Evolutionary conservation across 2,113 vertebrate species (phyloP), one percentile per base, ranked within the genome.

Genomic region (Ptilorrhoa leucosticta): DNA sequence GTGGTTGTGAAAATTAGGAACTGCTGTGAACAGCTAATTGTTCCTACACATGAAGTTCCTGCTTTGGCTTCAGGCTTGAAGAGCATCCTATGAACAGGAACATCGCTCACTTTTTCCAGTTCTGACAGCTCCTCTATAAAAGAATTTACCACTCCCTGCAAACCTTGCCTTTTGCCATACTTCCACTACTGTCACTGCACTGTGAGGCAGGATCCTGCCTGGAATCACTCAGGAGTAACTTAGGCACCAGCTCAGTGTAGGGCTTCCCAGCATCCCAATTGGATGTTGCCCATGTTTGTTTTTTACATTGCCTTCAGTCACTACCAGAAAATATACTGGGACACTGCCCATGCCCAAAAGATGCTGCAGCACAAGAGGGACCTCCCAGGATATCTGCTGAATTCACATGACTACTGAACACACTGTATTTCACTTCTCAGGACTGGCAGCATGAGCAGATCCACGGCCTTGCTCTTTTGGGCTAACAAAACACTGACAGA

Each of bases 241-340:
- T 12, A 53, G 27, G 39, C 39, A 35, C 19, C 2, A 1, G 9
- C 28, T 84, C 39, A 31, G 24, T 8, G 12, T 27, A 63, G 33
- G 20, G 31, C 21, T 28, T 11, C 8, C 42, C 37, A 61, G 8
- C 31, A 68, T 24, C n/a, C 53, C 42, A 57, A 71, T 18, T 33
- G n/a, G 44, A 17, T 58, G 56, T 22, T 2, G 0, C 16, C 40
- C 26, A 4, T 18, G 10, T 17, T 22, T 8, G 3, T 33, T 64
- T 60, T 73, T 86, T 7, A 33, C 48, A 54, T 37, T 56, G 30
- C 11, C 8, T 23, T 72, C 1, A 0, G 31, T 57, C 39, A 33
- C 15, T 45, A 83, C 54, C 56, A 68, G 44, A 72, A 57, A 77
- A 68, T 48, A 37, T 53, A 64, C 45, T 66, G 58, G 51, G n/a